Evolutionary conservation across 2,113 vertebrate species (phyloP).

Genomic region (Perca schrenkii): DNA sequence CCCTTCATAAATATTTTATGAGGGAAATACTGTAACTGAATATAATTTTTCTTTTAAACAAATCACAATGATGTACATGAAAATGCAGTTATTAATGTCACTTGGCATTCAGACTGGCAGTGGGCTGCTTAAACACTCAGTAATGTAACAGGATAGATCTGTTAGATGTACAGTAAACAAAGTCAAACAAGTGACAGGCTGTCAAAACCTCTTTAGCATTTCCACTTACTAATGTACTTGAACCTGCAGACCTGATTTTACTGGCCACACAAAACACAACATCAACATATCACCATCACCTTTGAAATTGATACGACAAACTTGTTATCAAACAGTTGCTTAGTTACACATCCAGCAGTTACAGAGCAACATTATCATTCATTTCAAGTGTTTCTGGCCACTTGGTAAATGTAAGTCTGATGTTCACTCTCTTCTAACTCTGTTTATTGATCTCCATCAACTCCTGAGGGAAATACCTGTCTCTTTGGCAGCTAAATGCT

Average conservation of each 20-base stretch:
- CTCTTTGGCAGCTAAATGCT: slow-evolving; percentile 1
- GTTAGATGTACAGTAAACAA: not conserved
- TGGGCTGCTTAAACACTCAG: not conserved
- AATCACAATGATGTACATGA: not conserved
- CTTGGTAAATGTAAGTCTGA: not conserved
- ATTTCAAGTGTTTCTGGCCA: not conserved
- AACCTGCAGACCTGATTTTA: not conserved
- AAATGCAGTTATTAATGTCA: not conserved
- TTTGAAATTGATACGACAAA: not conserved
- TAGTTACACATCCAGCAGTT: not conserved
- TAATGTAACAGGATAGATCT: not conserved
- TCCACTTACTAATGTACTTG: not conserved
- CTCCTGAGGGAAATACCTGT: not conserved
- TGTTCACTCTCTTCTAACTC: not conserved
- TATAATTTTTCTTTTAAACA: not conserved
- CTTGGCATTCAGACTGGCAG: not conserved
- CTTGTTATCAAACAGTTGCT: not conserved
- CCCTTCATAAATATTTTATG: slow-evolving; percentile 39
- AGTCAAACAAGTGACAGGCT: not conserved
- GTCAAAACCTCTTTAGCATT: not conserved
- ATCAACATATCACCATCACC: not conserved
- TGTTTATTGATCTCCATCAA: not conserved
- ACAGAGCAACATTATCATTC: slow-evolving; percentile 8
- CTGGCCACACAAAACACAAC: not conserved
- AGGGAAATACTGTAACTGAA: slow-evolving; percentile 2